Evolutionary conservation across 2,888 invertebrate species (phyloP), one percentile per base, ranked within the genome.

Genomic region (Cephus rjabovi): DNA sequence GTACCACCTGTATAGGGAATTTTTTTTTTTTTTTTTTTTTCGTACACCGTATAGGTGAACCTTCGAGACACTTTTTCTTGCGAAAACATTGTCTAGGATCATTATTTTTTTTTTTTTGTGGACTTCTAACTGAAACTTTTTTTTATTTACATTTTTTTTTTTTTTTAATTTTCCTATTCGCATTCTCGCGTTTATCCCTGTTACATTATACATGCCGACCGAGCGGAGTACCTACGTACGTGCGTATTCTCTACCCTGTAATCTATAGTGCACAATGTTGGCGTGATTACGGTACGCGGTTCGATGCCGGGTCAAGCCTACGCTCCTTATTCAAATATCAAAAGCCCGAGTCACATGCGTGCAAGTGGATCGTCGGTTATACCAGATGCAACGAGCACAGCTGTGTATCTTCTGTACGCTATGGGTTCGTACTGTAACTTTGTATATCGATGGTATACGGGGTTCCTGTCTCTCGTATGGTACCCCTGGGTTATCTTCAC

Each of bases 261-360:
- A 89, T 89, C 89, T 88, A 86, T 84, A 83, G 81, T 81, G 81
- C 84, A 87, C 89, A 87, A 89, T 88, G 88, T 88, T 85, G 85
- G 85, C 78, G 85, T 88, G 88, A 88, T 89, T 89, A 86, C 86
- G 86, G 85, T 81, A 69, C 69, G 70, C 34, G 74, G 75, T 76
- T 79, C 79, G 34, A 33, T 30, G 69, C 12, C 68, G 69, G 75
- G 56, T 86, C 83, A 81, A 83, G 81, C 88, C 88, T 87, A 88
- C 88, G 87, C 87, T 83, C 83, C 83, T 87, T 87, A 89, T 89
- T 89, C 86, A 88, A 88, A 88, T 88, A 85, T 87, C 84, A 85
- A 75, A 75, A 86, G 82, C 75, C 75, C 76, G 37, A 71, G 77
- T 73, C 69, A 78, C 73, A 56, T 75, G 76, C 68, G 75, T 34